Conservation (phyloP, 2,888 invertebrate genomes). For the Lordiphosa andalusiaca region DNA sequence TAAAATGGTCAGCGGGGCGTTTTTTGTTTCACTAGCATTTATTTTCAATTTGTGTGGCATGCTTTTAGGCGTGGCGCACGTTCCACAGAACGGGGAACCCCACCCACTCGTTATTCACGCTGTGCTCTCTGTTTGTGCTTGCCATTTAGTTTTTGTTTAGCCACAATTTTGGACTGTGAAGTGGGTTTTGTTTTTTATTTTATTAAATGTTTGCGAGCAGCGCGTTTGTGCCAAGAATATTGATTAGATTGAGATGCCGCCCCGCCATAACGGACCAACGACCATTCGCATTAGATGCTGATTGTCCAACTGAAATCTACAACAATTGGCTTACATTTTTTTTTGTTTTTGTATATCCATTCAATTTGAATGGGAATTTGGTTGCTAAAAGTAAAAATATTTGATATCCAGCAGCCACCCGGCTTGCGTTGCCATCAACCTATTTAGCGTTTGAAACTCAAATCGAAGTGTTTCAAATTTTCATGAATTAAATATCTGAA, state of each 20-base stretch:
- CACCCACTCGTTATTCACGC: not conserved
- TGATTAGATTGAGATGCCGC: conserved; percentile 57
- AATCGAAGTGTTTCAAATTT: too few relatives aligned
- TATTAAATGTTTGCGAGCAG: conserved; percentile 30
- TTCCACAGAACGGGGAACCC: conserved; percentile 3
- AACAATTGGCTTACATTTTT: not conserved
- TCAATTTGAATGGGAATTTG: too few relatives aligned
- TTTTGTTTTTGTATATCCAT: too few relatives aligned
- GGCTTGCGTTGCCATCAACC: too few relatives aligned
- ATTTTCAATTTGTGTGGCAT: conserved; percentile 63
- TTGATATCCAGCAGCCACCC: too few relatives aligned
- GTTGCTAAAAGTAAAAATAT: too few relatives aligned
- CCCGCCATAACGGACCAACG: conserved; percentile 33
- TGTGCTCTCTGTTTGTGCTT: conserved; percentile 18
- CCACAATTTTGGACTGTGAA: conserved; percentile 45
- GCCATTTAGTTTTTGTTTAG: conserved; percentile 68
- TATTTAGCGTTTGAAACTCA: too few relatives aligned
- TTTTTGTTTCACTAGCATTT: conserved; percentile 49
- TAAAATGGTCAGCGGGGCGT: conserved; percentile 64
- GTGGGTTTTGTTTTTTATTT: conserved; percentile 6
- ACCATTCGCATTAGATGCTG: conserved; percentile 51
- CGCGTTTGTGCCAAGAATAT: conserved; percentile 62
- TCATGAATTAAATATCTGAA: too few relatives aligned
- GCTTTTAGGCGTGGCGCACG: conserved; percentile 57
- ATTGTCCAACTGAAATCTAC: conserved; percentile 41